Conservation (phyloP, 2,797 vertebrate genomes). For the Pogoniulus pusillus region DNA sequence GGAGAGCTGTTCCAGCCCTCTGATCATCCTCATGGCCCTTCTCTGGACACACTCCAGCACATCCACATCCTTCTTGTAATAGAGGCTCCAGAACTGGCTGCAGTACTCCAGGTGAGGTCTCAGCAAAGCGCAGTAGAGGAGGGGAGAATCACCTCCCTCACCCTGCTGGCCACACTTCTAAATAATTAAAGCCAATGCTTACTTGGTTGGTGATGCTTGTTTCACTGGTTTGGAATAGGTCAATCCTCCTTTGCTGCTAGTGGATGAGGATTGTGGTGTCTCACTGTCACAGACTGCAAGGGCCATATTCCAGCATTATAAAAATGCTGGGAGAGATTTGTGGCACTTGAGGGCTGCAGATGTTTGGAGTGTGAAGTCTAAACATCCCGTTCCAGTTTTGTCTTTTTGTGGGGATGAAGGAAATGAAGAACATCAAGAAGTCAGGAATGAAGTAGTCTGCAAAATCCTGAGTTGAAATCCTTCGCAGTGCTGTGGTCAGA, state of each 20-base stretch:
- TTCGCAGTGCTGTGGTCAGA: neutral
- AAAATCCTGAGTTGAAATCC: neutral
- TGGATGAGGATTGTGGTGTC: neutral
- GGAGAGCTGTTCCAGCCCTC: too few relatives aligned
- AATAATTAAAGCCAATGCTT: neutral
- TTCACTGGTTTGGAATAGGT: neutral
- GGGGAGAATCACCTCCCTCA: too few relatives aligned
- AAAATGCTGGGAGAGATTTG: neutral
- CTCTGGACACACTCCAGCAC: too few relatives aligned
- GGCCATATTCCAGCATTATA: neutral
- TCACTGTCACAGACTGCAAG: neutral
- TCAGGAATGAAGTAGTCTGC: neutral
- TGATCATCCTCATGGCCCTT: too few relatives aligned
- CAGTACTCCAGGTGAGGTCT: too few relatives aligned
- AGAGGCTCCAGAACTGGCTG: too few relatives aligned
- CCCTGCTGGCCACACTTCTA: too few relatives aligned
- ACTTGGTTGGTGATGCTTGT: neutral
- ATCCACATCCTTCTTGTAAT: too few relatives aligned
- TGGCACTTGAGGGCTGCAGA: neutral
- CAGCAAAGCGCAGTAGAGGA: too few relatives aligned
- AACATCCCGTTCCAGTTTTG: neutral
- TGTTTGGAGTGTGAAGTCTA: neutral
- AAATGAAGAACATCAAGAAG: neutral
- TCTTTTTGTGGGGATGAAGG: neutral
- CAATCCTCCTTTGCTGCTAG: neutral